These are phyloP conservation scores for Xanthia togata DNA, from an alignment of 2,888 invertebrate species.

Conservation along the genomic window DNA sequence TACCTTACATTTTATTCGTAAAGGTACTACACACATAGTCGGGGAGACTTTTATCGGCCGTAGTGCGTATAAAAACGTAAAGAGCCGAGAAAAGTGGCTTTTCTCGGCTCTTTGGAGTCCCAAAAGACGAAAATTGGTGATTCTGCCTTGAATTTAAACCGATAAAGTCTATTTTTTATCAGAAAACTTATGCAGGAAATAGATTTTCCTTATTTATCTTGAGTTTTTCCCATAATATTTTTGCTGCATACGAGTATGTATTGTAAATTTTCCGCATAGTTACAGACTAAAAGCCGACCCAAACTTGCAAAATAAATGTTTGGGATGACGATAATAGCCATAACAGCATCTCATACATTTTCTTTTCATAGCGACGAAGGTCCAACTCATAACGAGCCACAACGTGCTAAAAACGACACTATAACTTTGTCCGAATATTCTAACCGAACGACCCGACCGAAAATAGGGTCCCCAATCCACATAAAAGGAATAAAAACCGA, in stretches of 20 bases:
- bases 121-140: constrained; percentile 11
- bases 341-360: constrained; percentile 5
- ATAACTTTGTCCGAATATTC: constrained; percentile 25
- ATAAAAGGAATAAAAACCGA: constrained; percentile 45
- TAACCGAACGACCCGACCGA: constrained; percentile 10
- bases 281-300: background rate
- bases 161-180: background rate
- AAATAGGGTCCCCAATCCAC: constrained; percentile 23
- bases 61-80: constrained; percentile 37
- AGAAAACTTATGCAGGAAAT: background rate
- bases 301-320: background rate
- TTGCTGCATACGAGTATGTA: background rate
- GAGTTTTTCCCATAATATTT: background rate
- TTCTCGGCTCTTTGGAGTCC: background rate
- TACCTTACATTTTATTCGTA: constrained; percentile 41
- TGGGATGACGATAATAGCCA: background rate
- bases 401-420: constrained; percentile 20
- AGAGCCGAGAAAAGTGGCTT: constrained; percentile 19
- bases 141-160: constrained; percentile 25
- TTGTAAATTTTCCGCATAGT: background rate
- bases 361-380: background rate
- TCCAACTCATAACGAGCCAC: constrained; percentile 15
- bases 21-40: constrained; percentile 33
- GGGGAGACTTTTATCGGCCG: constrained; percentile 35
- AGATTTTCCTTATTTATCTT: background rate